Evolutionary conservation across 2,113 vertebrate species (phyloP).

Genomic region (Malurus cyaneus): DNA sequence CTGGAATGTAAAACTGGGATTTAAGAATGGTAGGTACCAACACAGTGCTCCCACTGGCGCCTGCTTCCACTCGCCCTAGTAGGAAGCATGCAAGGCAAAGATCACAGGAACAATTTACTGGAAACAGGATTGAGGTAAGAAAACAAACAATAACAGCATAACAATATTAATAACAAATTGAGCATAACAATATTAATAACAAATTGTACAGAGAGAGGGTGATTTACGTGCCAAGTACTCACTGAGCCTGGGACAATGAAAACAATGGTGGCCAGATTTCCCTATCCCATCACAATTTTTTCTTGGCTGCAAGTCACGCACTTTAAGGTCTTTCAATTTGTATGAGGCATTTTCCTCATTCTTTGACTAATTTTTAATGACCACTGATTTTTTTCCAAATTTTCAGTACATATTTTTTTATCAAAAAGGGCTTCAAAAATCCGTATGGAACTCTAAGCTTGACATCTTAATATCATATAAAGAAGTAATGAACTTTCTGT

Average conservation of each 20-base stretch:
- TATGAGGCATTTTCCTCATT: neutral
- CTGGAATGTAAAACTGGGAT: neutral
- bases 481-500: neutral
- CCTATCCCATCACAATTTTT: neutral
- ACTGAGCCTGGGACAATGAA: neutral
- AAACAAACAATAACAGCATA: neutral
- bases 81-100: neutral
- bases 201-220: neutral
- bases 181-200: neutral
- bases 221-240: neutral
- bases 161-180: neutral
- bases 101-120: neutral
- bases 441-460: neutral
- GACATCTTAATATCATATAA: neutral
- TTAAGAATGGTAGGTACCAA: neutral
- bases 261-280: neutral
- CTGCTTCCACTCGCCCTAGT: accelerated
- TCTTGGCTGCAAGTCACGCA: neutral
- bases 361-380: neutral
- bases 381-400: neutral
- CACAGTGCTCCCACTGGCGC: accelerated
- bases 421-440: neutral
- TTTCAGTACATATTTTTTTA: neutral
- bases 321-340: neutral
- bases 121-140: neutral